Percentiles rank a stretch among this genome's conserved stretches.
Evolutionary conservation across 2,113 vertebrate species (phyloP).

Genomic region (Microcebus ravelobensis): DNA sequence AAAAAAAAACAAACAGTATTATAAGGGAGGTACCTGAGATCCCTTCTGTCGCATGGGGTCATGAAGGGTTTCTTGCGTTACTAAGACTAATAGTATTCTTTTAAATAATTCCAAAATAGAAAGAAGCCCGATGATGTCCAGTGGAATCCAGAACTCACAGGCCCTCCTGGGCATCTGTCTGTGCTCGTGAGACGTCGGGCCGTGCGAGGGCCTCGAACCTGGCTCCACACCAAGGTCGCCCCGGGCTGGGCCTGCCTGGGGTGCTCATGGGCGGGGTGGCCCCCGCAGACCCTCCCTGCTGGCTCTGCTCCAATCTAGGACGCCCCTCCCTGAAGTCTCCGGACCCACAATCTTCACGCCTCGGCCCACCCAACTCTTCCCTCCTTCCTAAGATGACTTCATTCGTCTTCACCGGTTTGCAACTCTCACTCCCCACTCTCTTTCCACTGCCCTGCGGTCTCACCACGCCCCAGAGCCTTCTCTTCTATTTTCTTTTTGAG

Average conservation of each 20-base stretch:
- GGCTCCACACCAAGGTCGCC: too few relatives aligned
- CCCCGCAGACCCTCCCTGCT: neutral
- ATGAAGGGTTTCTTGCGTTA: neutral
- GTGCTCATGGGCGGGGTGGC: rapidly evolving
- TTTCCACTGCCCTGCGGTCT: neutral
- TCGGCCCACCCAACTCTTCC: neutral
- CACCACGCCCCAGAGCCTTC: neutral
- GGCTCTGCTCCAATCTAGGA: neutral
- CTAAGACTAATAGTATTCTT: neutral
- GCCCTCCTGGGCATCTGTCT: neutral
- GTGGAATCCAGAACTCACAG: neutral
- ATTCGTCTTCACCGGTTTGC: neutral
- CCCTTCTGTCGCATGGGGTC: neutral
- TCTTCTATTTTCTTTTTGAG: neutral
- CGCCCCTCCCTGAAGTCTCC: neutral
- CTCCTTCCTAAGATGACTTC: neutral
- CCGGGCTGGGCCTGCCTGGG: neutral
- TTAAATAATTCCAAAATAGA: neutral
- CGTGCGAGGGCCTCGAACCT: neutral
- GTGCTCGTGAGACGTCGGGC: neutral
- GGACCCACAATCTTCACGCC: neutral
- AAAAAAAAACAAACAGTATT: neutral
- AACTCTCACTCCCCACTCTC: neutral
- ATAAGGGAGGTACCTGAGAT: neutral
- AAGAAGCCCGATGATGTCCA: neutral